Conservation (phyloP, 2,797 vertebrate genomes). For the Chelonia mydas region DNA sequence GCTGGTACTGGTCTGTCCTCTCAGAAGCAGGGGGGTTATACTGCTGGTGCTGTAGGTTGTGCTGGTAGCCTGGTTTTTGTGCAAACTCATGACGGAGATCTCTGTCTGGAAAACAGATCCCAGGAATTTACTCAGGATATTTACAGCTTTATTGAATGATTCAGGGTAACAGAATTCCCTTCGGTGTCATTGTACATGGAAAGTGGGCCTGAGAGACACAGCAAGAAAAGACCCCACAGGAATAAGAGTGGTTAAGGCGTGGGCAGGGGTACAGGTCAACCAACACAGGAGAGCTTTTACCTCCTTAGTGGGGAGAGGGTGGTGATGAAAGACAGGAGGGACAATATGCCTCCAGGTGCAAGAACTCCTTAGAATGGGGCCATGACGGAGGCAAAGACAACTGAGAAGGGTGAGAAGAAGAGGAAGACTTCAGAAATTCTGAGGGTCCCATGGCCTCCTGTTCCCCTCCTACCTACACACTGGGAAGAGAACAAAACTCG, state of each 20-base stretch:
- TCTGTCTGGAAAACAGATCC: conserved; percentile 6
- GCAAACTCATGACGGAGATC: not conserved
- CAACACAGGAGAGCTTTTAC: not conserved
- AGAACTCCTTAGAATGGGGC: not conserved
- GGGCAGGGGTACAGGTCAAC: not conserved
- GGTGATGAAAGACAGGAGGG: fast-evolving
- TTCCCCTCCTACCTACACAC: not conserved
- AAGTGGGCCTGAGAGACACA: not conserved
- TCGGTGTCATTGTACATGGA: not conserved
- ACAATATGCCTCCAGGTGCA: not conserved
- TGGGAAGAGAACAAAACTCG: not conserved
- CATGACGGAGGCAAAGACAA: not conserved
- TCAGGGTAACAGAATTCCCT: not conserved
- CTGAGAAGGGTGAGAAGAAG: not conserved
- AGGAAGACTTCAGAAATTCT: not conserved
- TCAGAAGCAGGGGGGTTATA: not conserved
- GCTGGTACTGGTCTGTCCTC: not conserved
- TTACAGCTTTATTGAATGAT: fast-evolving
- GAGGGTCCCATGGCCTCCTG: not conserved
- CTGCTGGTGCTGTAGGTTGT: conserved; percentile 21
- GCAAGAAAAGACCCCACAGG: not conserved
- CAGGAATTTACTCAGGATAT: not conserved
- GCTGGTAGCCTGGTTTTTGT: not conserved
- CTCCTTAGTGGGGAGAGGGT: not conserved
- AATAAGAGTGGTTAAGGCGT: fast-evolving